These are phyloP conservation scores for Eulithis testata DNA, from an alignment of 2,888 invertebrate genomes.

Conservation along the genomic window DNA sequence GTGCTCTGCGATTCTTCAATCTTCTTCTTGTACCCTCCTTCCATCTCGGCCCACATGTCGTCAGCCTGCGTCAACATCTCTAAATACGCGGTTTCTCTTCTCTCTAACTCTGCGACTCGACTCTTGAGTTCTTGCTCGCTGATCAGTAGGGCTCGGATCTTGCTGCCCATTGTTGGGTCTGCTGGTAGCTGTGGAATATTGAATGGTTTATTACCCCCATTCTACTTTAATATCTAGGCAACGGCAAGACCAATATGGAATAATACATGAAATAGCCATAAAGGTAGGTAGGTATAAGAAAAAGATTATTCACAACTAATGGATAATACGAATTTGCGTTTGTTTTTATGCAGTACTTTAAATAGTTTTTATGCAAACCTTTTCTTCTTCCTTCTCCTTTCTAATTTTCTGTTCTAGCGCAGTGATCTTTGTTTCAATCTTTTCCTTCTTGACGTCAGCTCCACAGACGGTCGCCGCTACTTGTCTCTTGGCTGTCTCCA, in stretches of 20 bases:
- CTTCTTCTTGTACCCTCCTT: conserved; percentile 85
- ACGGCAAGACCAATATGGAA: too few relatives aligned
- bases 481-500: conserved; percentile 64
- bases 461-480: conserved; percentile 55
- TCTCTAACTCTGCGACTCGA: conserved; percentile 86
- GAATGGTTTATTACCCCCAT: too few relatives aligned
- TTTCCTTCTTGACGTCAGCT: conserved; percentile 61
- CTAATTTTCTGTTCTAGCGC: conserved; percentile 61
- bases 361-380: conserved; percentile 45
- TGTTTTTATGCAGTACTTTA: too few relatives aligned
- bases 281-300: too few relatives aligned
- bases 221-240: too few relatives aligned
- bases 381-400: conserved; percentile 56
- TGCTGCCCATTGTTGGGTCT: conserved; percentile 56
- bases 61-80: conserved; percentile 89
- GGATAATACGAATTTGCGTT: too few relatives aligned
- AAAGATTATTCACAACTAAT: too few relatives aligned
- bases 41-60: conserved; percentile 89
- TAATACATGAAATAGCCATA: too few relatives aligned
- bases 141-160: conserved; percentile 72
- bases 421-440: conserved; percentile 61
- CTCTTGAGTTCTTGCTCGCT: conserved; percentile 85
- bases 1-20: conserved; percentile 79
- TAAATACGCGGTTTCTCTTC: conserved; percentile 87
- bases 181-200: conserved; percentile 55